Evolutionary conservation across 2,797 vertebrate species (phyloP).

Genomic region (Aythya fuligula): DNA sequence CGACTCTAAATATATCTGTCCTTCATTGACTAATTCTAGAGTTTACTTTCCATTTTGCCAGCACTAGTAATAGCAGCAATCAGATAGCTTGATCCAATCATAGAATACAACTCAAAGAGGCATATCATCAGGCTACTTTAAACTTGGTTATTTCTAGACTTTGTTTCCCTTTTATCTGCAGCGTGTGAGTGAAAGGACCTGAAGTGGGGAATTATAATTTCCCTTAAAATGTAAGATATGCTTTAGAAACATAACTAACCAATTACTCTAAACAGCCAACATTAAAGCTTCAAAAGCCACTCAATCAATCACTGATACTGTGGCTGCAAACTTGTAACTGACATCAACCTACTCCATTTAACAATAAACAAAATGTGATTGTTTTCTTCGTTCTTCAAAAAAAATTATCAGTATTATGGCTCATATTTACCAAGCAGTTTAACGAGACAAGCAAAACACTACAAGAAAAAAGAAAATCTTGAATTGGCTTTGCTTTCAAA

Average conservation of each 20-base stretch:
- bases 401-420: not conserved
- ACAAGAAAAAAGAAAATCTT: not conserved
- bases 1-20: not conserved
- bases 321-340: not conserved
- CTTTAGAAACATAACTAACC: not conserved
- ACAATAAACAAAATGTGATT: not conserved
- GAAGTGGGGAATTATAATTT: not conserved
- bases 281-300: not conserved
- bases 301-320: not conserved
- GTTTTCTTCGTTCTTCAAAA: not conserved
- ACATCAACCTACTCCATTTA: not conserved
- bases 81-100: not conserved
- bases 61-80: not conserved
- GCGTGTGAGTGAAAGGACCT: not conserved
- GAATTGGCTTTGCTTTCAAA: constrained; percentile 1
- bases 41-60: not conserved
- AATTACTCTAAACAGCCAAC: not conserved
- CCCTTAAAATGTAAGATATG: not conserved
- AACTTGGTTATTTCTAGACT: not conserved
- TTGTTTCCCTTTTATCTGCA: not conserved
- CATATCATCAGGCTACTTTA: not conserved
- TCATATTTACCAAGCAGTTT: not conserved
- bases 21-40: not conserved
- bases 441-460: not conserved
- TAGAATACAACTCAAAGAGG: not conserved